These are phyloP conservation scores for Gadopsis marmoratus DNA, from an alignment of 2,797 vertebrate genomes.

Conservation along the genomic window DNA sequence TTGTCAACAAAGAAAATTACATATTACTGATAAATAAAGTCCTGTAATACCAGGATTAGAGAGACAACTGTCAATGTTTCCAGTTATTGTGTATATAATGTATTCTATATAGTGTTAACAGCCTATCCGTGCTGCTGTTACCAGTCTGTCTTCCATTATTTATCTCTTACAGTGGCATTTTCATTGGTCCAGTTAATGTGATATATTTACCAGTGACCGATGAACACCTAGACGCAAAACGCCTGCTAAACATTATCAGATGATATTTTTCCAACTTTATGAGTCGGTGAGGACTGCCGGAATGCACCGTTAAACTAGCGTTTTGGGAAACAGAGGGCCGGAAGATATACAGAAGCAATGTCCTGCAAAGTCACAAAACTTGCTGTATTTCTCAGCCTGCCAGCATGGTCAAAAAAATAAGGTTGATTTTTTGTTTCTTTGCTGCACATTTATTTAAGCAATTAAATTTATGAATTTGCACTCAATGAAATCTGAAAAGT, in stretches of 20 bases:
- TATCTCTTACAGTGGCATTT: slow-evolving; percentile 36
- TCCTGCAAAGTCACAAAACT: background rate
- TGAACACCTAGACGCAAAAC: slow-evolving; percentile 38
- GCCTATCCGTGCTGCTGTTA: slow-evolving; percentile 12
- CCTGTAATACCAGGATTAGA: background rate
- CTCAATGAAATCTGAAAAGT: slow-evolving; percentile 25
- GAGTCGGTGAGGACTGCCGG: slow-evolving; percentile 29
- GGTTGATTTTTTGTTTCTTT: background rate
- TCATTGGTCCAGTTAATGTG: slow-evolving; percentile 37
- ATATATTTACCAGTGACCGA: slow-evolving; percentile 48
- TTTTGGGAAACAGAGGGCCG: slow-evolving; percentile 2
- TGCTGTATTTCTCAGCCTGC: background rate
- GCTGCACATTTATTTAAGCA: slow-evolving; percentile 18
- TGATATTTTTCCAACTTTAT: slow-evolving; percentile 52
- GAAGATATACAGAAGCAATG: slow-evolving; percentile 32
- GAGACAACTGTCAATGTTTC: slow-evolving; percentile 14
- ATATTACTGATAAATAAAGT: background rate
- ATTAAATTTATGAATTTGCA: slow-evolving; percentile 29
- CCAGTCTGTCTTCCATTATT: slow-evolving; percentile 31
- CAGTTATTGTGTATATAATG: slow-evolving; percentile 2
- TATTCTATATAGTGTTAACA: slow-evolving; percentile 13
- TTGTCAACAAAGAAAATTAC: slow-evolving; percentile 3
- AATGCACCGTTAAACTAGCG: slow-evolving; percentile 12
- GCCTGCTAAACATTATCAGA: slow-evolving; percentile 33
- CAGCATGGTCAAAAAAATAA: background rate